phyloP scores from a whole-genome alignment of 2,888 invertebrate species.

The Agriopis marginaria region DNA sequence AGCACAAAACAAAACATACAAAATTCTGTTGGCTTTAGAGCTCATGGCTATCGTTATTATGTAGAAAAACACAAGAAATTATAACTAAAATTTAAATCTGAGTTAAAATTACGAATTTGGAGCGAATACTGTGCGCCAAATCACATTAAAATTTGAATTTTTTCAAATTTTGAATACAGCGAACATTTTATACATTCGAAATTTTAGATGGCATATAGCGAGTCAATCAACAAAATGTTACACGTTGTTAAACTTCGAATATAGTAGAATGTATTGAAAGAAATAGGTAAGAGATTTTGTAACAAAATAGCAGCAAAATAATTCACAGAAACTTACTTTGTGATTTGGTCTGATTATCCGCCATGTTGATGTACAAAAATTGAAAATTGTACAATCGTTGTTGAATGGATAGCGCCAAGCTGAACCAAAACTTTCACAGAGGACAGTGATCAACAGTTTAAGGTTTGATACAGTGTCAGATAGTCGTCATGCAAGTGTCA shows the following conservation, averaged over 20 bases:
- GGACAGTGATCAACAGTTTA: constrained; percentile 4
- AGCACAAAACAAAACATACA: constrained; percentile 49
- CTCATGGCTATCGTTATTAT: not conserved
- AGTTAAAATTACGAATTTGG: constrained; percentile 55
- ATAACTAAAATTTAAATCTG: constrained; percentile 26
- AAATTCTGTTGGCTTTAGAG: not conserved
- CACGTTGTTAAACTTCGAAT: constrained; percentile 2
- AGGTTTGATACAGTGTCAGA: constrained; percentile 2
- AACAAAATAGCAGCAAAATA: constrained; percentile 51
- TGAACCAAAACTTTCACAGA: not conserved
- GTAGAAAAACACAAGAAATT: constrained; percentile 8
- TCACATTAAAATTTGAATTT: constrained; percentile 80
- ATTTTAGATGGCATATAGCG: constrained; percentile 21
- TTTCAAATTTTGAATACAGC: constrained; percentile 85
- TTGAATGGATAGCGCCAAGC: constrained; percentile 80
- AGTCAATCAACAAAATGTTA: constrained; percentile 8
- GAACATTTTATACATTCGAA: constrained; percentile 55
- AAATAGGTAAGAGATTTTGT: constrained; percentile 9
- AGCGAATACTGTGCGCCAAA: constrained; percentile 69
- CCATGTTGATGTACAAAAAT: constrained; percentile 89
- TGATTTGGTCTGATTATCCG: constrained; percentile 87
- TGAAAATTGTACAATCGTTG: constrained; percentile 62
- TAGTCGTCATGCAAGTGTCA: not conserved
- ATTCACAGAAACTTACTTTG: constrained; percentile 90
- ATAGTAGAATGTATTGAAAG: constrained; percentile 5